Base-by-base conservation (phyloP, 2,888 invertebrate species). In the Drosophila pegasa region DNA sequence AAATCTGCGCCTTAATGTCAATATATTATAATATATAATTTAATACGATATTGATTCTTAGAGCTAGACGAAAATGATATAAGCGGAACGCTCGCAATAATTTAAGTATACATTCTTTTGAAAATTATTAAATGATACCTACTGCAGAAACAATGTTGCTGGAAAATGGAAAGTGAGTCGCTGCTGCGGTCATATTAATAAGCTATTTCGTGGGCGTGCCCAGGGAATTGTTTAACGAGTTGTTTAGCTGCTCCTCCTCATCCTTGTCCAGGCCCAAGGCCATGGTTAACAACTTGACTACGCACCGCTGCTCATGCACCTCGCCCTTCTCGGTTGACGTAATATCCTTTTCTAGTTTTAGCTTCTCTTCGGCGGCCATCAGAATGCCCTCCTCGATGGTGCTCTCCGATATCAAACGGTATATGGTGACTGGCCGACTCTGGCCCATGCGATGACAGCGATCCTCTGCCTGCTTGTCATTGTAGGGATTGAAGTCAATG, bases 381-480 rank as follows among this genome's bases (percentile, higher is more conserved):
- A 96, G 94, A 94, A 99, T 99, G 37, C 96, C 97, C 91, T 98
- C 98, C 92, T 99, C 98, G 75, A 99, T 97, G 12, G 98, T 97
- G 56, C 95, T 96, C 83, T 96, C 94, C 69, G 96, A 95, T 68
- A 99, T 94, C 54, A 99, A 93, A 82, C 98, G 94, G 91, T 97
- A 95, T 68, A 99, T 97, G 38, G 94, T 95, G 8, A 99, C 99
- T 0, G 97, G 96, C 75, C 96, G 96, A 1, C 93, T 94, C 89
- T 96, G 96, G 0, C 96, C 96, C 94, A 96, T 94, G 29, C 96
- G 93, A 90, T 96, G 96, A 90, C 96, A 96, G 73, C 96, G 94
- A 93, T 99, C 99, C 91, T 99, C 98, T 0, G 99, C 99, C 93
- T 98, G 98, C 92, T 98, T 98, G 92, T 99, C 99, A 92, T 99